Base-by-base conservation (phyloP, 2,797 vertebrate species). In the Periophthalmus magnuspinnatus region DNA sequence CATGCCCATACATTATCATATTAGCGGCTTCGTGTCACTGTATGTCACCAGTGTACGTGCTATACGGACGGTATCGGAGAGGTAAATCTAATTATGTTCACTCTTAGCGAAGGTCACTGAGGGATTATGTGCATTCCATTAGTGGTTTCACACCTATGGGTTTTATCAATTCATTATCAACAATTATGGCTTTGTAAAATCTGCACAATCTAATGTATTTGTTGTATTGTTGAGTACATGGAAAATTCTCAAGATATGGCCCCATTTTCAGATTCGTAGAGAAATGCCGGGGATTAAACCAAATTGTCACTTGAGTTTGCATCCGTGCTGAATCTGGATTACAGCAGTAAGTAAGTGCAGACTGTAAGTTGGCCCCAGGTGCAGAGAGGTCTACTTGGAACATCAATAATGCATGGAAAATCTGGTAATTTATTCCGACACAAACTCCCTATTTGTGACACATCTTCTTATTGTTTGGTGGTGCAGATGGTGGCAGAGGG, bases 51-150 rank as follows among this genome's bases (percentile, higher is more conserved):
- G 36, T 34, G 56, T 63, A 19, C 62, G 64, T 78, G 79, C 22
- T 13, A 77, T 81, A 84, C 71, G 8, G 16, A 86, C 76, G 77
- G 76, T 86, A 89, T 91, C 89, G 81, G 79, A 69, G 59, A 80
- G 65, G 62, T 74, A 89, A 89, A 92, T 90, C 84, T 84, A 88
- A 92, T 92, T 91, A 88, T 82, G 80, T 81, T 82, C 87, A 87
- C 87, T 79, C 75, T 85, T 84, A 90, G 80, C 88, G 84, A 88
- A 86, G 87, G 88, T 80, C 87, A 79, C 78, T 77, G 70, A 78
- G 71, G 85, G 87, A 88, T 90, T 91, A 86, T 72, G 68, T 81
- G 71, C 80, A 86, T 93, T 89, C 89, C 87, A 91, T 93, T 92
- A 90, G 87, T 81, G 65, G 76, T 77, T 83, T 88, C 85, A 86